These are phyloP conservation scores for Poecilobothrus nobilitatus DNA, from an alignment of 2,888 invertebrate genomes.

Conservation along the genomic window DNA sequence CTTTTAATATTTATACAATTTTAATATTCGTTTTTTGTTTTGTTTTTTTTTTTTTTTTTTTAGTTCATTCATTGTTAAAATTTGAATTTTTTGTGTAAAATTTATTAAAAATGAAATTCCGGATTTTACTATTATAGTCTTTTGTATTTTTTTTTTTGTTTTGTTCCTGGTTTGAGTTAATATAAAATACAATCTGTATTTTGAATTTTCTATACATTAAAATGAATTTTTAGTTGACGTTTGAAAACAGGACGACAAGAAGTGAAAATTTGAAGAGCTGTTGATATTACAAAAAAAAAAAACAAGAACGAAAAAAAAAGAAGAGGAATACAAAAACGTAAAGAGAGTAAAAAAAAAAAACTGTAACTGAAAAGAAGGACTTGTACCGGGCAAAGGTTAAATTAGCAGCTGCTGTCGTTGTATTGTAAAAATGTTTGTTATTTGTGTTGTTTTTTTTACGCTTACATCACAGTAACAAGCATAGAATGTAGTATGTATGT, in stretches of 20 bases:
- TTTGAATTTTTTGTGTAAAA: slow-evolving; percentile 3
- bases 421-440: neutral
- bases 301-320: neutral
- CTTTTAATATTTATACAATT: slow-evolving; percentile 1
- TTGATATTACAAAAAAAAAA: neutral
- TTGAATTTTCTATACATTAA: neutral
- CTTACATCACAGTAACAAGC: neutral
- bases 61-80: neutral
- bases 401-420: neutral
- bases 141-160: neutral
- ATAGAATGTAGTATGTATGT: neutral
- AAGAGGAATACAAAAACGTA: neutral
- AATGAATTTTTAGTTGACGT: neutral
- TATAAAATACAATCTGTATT: neutral
- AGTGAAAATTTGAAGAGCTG: neutral
- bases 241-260: neutral
- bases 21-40: neutral
- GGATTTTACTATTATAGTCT: neutral
- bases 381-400: slow-evolving; percentile 4
- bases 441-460: neutral
- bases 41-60: neutral
- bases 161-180: neutral
- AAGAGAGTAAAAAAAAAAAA: neutral
- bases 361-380: neutral
- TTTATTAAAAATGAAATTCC: neutral